phyloP scores from a whole-genome alignment of 2,797 vertebrate species.

The Tolypeutes matacus region DNA sequence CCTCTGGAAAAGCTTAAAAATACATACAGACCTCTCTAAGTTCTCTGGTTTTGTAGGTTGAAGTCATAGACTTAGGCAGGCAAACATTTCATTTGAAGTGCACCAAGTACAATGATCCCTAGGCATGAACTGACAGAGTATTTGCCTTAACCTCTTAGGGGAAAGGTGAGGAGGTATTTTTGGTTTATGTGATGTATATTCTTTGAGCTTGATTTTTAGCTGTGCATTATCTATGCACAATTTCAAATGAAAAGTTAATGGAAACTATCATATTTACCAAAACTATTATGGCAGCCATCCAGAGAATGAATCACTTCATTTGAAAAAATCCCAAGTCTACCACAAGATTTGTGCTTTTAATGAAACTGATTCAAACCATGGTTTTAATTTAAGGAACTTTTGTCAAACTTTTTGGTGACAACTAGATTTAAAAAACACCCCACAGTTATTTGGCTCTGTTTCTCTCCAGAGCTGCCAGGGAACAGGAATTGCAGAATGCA shows the following conservation, averaged over 20 bases:
- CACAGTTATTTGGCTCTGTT: conserved; percentile 60
- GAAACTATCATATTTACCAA: conserved; percentile 34
- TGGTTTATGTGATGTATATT: neutral
- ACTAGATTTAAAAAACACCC: conserved; percentile 71
- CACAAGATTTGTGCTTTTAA: conserved; percentile 58
- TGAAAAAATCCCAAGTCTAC: conserved; percentile 24
- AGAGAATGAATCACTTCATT: conserved; percentile 40
- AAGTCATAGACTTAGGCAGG: neutral
- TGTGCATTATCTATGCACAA: conserved; percentile 6
- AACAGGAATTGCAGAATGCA: conserved; percentile 70
- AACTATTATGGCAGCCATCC: conserved; percentile 16
- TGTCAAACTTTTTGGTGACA: conserved; percentile 76
- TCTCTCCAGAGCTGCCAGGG: conserved; percentile 67
- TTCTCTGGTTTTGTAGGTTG: conserved; percentile 29
- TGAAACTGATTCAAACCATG: conserved; percentile 32
- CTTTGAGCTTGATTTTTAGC: conserved; percentile 22
- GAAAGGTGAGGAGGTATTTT: neutral
- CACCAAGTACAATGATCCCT: neutral
- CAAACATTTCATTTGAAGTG: neutral
- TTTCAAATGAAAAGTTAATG: conserved; percentile 62
- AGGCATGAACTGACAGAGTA: neutral
- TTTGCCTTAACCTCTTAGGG: neutral
- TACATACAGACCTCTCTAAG: neutral
- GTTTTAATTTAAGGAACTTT: conserved; percentile 68
- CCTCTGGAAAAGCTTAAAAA: neutral